A percentile compares a stretch with the other conserved stretches of the same genome.
Evolutionary conservation across 2,797 vertebrate species (phyloP).

Genomic region (Schizothorax lantsangensis): DNA sequence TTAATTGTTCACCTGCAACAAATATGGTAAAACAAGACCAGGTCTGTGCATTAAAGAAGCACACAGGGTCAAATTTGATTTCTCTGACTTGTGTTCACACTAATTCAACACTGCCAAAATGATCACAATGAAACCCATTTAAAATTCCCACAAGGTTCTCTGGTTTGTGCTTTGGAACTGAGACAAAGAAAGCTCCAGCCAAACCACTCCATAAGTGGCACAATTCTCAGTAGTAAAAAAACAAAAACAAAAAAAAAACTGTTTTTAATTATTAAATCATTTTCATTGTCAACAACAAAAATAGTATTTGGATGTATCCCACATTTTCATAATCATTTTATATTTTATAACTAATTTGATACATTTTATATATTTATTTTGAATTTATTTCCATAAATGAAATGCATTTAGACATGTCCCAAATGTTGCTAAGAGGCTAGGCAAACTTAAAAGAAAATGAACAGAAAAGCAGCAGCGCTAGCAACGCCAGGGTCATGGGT

Average conservation of each 20-base stretch:
- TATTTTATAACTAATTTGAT: background rate
- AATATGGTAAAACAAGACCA: background rate
- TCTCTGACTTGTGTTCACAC: constrained; percentile 12
- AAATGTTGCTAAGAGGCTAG: background rate
- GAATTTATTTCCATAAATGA: background rate
- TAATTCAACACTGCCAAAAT: constrained; percentile 17
- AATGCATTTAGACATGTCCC: background rate
- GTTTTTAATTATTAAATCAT: background rate
- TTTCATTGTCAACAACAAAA: background rate
- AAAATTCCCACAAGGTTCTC: constrained; percentile 12
- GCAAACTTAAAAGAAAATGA: too few relatives aligned
- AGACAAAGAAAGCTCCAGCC: constrained; percentile 13
- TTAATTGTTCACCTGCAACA: background rate
- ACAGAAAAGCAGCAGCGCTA: background rate
- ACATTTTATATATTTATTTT: background rate
- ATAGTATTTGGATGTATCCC: background rate
- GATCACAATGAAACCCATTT: constrained; percentile 24
- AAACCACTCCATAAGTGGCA: background rate
- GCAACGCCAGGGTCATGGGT: background rate
- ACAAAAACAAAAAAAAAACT: background rate
- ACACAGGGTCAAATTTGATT: background rate
- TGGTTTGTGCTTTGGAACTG: constrained; percentile 8
- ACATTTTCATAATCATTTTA: background rate
- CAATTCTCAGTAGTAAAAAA: background rate
- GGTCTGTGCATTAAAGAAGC: background rate